Conservation (phyloP, 2,888 invertebrate species). For the Nephrotoma appendiculata region DNA sequence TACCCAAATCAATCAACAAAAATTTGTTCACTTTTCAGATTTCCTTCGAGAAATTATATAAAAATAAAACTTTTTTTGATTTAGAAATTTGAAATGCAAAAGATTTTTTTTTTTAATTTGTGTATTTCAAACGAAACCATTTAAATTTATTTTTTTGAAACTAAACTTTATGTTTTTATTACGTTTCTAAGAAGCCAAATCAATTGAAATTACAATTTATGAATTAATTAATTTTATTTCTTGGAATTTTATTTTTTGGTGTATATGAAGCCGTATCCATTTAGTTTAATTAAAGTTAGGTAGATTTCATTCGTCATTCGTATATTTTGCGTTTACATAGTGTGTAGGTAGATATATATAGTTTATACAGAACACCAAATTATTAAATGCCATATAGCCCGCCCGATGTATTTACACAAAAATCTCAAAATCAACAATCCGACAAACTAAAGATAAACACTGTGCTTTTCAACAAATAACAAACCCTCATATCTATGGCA, state of each 20-base stretch:
- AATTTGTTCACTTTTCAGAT: not conserved
- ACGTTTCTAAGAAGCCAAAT: not conserved
- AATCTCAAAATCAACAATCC: not conserved
- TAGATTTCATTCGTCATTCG: not conserved
- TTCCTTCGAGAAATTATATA: not conserved
- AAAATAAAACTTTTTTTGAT: not conserved
- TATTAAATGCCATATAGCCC: not conserved
- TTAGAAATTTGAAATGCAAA: not conserved
- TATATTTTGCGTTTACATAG: not conserved
- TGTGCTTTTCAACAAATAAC: not conserved
- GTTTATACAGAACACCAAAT: not conserved
- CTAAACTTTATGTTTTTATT: not conserved
- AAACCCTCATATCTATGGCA: not conserved
- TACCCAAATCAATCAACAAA: not conserved
- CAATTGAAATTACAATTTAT: not conserved
- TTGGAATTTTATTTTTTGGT: not conserved
- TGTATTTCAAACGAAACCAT: not conserved
- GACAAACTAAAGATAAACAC: not conserved
- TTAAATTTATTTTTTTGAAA: not conserved
- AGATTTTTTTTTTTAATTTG: not conserved
- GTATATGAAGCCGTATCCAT: not conserved
- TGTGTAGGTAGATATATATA: not conserved
- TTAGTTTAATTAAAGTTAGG: not conserved
- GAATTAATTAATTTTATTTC: not conserved
- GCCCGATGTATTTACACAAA: not conserved